Evolutionary conservation across 1,140 invertebrate species (phyloP).

Genomic region (Drosophila repleta): DNA sequence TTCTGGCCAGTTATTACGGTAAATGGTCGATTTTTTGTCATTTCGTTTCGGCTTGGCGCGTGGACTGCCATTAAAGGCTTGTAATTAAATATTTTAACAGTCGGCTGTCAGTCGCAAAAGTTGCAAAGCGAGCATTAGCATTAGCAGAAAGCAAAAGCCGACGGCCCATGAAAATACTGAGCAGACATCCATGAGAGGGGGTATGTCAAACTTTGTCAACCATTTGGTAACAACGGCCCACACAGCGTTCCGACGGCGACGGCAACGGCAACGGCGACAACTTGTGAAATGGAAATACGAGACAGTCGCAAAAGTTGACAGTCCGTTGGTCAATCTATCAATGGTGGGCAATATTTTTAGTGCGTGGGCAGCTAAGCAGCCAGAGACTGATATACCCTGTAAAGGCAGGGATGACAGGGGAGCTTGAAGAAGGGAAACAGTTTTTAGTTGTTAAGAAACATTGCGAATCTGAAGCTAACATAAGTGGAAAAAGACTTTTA

Average conservation of each 20-base stretch:
- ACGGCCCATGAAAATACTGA: slow-evolving; percentile 35
- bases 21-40: slow-evolving; percentile 32
- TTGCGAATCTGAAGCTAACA: too few species aligned
- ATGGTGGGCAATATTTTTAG: slow-evolving; percentile 9
- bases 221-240: slow-evolving; percentile 24
- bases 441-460: too few species aligned
- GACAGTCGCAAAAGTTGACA: slow-evolving; percentile 34
- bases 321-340: slow-evolving; percentile 51
- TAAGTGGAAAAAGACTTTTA: too few species aligned
- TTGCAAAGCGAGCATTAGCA: slow-evolving; percentile 61
- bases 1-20: slow-evolving; percentile 51
- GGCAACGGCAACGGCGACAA: slow-evolving; percentile 27
- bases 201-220: slow-evolving; percentile 23
- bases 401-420: not conserved
- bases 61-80: slow-evolving; percentile 60
- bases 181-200: not conserved
- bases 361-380: slow-evolving; percentile 21
- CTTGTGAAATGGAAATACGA: slow-evolving; percentile 48
- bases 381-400: slow-evolving; percentile 8
- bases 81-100: slow-evolving; percentile 78
- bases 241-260: slow-evolving; percentile 17
- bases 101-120: slow-evolving; percentile 47
- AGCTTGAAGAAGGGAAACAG: not conserved
- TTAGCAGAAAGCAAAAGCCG: slow-evolving; percentile 27
- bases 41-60: slow-evolving; percentile 14